A percentile compares a stretch with the other conserved stretches of the same genome.
phyloP scores from a whole-genome alignment of 2,113 vertebrate genomes.

The Sturnus vulgaris region DNA sequence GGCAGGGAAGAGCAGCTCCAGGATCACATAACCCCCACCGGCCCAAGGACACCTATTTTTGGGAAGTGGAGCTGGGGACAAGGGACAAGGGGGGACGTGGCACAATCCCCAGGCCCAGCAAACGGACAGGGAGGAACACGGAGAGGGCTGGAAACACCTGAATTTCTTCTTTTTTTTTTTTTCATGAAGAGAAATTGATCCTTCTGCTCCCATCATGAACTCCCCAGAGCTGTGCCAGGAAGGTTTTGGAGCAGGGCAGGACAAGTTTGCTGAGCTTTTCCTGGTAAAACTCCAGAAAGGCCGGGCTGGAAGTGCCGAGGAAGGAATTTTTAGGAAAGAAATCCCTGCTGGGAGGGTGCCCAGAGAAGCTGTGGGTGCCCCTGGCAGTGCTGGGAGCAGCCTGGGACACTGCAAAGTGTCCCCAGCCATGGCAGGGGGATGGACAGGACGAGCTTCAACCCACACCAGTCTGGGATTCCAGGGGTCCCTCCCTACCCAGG shows the following conservation, averaged over 20 bases:
- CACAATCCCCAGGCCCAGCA: background rate
- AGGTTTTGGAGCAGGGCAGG: background rate
- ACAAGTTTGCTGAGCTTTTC: background rate
- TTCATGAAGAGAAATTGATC: background rate
- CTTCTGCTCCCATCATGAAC: background rate
- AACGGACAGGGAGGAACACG: background rate
- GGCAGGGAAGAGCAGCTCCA: background rate
- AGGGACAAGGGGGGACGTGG: background rate
- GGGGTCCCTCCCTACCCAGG: background rate
- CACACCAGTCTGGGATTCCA: background rate
- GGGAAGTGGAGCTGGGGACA: background rate
- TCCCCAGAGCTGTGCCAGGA: background rate
- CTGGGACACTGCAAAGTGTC: background rate
- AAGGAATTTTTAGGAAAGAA: background rate
- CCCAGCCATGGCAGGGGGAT: no score
- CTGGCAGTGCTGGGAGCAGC: background rate
- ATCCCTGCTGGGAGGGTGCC: background rate
- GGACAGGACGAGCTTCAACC: background rate
- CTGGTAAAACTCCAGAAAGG: background rate
- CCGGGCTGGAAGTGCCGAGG: background rate
- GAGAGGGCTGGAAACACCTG: background rate
- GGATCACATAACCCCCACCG: background rate
- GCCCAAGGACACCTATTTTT: conserved; percentile 16
- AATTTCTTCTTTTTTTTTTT: background rate
- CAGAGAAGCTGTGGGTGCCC: background rate